Conservation (phyloP, 1,140 invertebrate genomes). For the Branchinecta lynchi region DNA sequence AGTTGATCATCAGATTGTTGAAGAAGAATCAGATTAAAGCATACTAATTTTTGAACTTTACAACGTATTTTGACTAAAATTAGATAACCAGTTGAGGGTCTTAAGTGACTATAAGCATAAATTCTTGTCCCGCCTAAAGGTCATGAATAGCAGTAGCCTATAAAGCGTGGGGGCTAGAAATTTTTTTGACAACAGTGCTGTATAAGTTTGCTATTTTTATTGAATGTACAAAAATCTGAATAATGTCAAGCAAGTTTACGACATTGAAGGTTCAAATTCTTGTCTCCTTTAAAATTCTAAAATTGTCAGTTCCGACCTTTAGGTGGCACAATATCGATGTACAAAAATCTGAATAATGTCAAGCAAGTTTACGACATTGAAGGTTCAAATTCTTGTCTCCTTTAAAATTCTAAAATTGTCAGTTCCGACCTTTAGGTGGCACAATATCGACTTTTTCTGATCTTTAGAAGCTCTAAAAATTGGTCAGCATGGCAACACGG, state of each 20-base stretch:
- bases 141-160: slow-evolving; percentile 6
- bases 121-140: slow-evolving; percentile 8
- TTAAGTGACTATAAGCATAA: background rate
- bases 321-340: background rate
- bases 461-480: background rate
- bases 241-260: slow-evolving; percentile 5
- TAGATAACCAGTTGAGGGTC: background rate
- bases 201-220: slow-evolving; percentile 7
- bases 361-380: slow-evolving; percentile 5
- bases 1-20: background rate
- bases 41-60: background rate
- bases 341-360: background rate
- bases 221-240: background rate
- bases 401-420: background rate
- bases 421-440: background rate
- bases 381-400: background rate
- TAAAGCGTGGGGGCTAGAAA: slow-evolving; percentile 4
- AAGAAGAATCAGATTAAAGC: background rate
- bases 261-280: background rate
- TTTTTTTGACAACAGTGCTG: slow-evolving; percentile 9
- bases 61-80: no score
- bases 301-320: slow-evolving; percentile 2
- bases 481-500: background rate
- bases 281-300: background rate
- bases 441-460: background rate